A percentile compares a stretch with the other conserved stretches of the same genome.
These are phyloP conservation scores for Thyatira batis DNA, from an alignment of 2,888 invertebrate species.

Conservation along the genomic window DNA sequence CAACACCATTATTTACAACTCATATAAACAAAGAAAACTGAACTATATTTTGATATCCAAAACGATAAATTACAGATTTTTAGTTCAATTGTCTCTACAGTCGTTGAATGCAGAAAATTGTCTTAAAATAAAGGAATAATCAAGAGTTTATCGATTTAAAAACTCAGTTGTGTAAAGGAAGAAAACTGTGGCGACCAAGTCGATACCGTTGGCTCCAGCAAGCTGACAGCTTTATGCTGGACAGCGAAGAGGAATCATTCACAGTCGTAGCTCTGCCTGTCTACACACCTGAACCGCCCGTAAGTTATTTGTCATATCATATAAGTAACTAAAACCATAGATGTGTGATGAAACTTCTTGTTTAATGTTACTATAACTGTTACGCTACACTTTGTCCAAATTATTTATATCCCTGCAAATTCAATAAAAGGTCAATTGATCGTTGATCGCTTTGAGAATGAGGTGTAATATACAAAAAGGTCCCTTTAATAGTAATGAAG, in stretches of 20 bases:
- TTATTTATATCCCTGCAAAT: too few species aligned
- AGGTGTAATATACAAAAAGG: too few species aligned
- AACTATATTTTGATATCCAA: neutral
- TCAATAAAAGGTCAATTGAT: too few species aligned
- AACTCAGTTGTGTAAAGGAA: conserved; percentile 23
- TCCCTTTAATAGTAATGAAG: too few species aligned
- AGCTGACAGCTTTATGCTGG: conserved; percentile 77
- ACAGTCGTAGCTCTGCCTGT: conserved; percentile 86
- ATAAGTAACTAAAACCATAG: neutral
- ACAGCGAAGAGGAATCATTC: conserved; percentile 86
- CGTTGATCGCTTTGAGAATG: too few species aligned
- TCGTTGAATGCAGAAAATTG: conserved; percentile 4
- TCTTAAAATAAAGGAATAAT: neutral
- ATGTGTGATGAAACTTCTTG: neutral
- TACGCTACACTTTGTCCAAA: neutral
- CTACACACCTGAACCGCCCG: conserved; percentile 76
- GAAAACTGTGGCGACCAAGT: conserved; percentile 75
- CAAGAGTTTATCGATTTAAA: conserved; percentile 1
- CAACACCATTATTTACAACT: neutral
- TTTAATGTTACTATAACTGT: neutral
- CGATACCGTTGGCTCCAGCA: conserved; percentile 73
- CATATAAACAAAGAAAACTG: neutral
- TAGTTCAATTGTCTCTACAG: too few species aligned
- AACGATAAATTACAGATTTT: neutral
- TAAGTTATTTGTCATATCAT: conserved; percentile 45